A percentile compares a stretch with the other conserved stretches of the same genome.
phyloP scores from a whole-genome alignment of 2,888 invertebrate genomes.

The Endotricha flammealis region DNA sequence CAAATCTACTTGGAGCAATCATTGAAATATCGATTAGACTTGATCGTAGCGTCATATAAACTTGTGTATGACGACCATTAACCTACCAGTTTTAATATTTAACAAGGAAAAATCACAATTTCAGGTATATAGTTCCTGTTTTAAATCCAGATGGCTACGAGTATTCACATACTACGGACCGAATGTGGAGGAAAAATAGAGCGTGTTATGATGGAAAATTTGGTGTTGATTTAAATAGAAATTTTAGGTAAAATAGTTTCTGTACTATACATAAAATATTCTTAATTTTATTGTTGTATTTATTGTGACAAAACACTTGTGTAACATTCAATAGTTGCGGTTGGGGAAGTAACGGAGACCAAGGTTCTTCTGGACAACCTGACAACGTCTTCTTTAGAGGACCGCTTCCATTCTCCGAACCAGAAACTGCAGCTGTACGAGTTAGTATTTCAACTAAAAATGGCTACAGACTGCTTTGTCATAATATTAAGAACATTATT shows the following conservation, averaged over 20 bases:
- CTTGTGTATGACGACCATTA: too few relatives aligned
- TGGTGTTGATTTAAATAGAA: conserved; percentile 90
- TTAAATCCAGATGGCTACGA: conserved; percentile 95
- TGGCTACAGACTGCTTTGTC: neutral
- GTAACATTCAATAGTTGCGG: conserved; percentile 80
- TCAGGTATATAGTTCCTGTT: conserved; percentile 83
- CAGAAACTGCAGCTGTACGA: conserved; percentile 84
- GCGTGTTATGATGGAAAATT: conserved; percentile 79
- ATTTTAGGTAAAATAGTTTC: conserved; percentile 87
- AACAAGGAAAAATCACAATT: conserved; percentile 12
- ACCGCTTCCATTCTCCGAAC: conserved; percentile 89
- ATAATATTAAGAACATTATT: neutral
- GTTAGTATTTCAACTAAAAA: conserved; percentile 30
- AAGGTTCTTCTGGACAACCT: conserved; percentile 88
- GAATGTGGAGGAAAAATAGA: conserved; percentile 91
- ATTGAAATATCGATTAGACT: too few relatives aligned
- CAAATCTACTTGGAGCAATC: too few relatives aligned
- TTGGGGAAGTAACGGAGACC: conserved; percentile 85
- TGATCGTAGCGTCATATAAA: too few relatives aligned
- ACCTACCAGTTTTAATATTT: too few relatives aligned
- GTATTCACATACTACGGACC: conserved; percentile 87
- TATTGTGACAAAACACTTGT: too few relatives aligned
- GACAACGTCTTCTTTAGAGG: conserved; percentile 90
- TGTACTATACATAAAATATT: neutral
- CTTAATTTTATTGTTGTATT: too few relatives aligned